These are phyloP conservation scores for human DNA, from an alignment of 2,113 vertebrate genomes.

Conservation along the genomic window GRCh38 chr1:220512001-220512500, in stretches of 20 bases:
- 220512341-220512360: background rate
- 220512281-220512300: too few relatives aligned
- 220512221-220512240: background rate
- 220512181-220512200: background rate
- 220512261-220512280: background rate
- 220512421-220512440: background rate
- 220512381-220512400: background rate
- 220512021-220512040: fast-evolving
- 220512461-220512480: background rate
- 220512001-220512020: fast-evolving
- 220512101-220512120: background rate
- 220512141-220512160: background rate
- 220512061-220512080: background rate
- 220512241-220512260: background rate
- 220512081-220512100: background rate
- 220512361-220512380: background rate
- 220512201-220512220: background rate
- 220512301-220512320: background rate
- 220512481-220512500: background rate
- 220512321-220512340: background rate
- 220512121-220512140: background rate
- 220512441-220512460: background rate
- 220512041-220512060: background rate
- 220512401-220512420: background rate
- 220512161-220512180: background rate